A percentile compares a stretch with the other conserved stretches of the same genome.
phyloP scores from a whole-genome alignment of 2,797 vertebrate genomes.

The Hydrolagus colliei region DNA sequence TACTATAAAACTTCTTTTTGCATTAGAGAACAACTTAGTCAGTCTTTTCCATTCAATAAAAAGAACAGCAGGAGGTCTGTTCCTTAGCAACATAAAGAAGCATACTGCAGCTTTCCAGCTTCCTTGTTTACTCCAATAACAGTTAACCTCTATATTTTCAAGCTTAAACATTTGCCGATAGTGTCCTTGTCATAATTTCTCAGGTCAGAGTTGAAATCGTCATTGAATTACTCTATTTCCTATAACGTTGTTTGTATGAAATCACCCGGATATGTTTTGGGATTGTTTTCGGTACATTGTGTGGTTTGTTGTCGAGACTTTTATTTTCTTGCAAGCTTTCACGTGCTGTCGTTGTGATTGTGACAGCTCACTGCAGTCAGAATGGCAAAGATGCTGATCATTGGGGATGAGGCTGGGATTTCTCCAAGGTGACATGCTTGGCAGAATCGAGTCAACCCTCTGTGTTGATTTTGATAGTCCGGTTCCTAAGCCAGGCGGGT shows the following conservation, averaged over 20 bases:
- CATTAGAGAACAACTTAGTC: slow-evolving; percentile 37
- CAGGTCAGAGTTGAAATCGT: neutral
- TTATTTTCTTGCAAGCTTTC: neutral
- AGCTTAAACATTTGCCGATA: neutral
- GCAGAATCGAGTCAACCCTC: no score
- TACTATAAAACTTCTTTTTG: slow-evolving; percentile 36
- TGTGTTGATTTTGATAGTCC: no score
- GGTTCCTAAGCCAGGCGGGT: no score
- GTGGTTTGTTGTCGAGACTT: neutral
- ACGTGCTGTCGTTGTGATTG: neutral
- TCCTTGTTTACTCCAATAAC: slow-evolving; percentile 31
- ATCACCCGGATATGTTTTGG: neutral
- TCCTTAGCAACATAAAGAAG: slow-evolving; percentile 52
- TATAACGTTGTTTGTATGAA: neutral
- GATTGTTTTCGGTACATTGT: neutral
- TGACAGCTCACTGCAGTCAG: neutral
- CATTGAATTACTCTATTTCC: neutral
- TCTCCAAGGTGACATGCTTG: no score
- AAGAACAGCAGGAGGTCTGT: slow-evolving; percentile 39
- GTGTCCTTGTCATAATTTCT: no score
- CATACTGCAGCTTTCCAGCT: slow-evolving; percentile 37
- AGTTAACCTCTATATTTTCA: neutral
- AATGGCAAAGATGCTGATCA: neutral
- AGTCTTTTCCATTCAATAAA: slow-evolving; percentile 38
- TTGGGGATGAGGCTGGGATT: no score